Evolutionary conservation across 23 tunicate genomes (phyloP), one percentile per base, ranked within the genome.

Genomic region (Diplosoma virens): DNA sequence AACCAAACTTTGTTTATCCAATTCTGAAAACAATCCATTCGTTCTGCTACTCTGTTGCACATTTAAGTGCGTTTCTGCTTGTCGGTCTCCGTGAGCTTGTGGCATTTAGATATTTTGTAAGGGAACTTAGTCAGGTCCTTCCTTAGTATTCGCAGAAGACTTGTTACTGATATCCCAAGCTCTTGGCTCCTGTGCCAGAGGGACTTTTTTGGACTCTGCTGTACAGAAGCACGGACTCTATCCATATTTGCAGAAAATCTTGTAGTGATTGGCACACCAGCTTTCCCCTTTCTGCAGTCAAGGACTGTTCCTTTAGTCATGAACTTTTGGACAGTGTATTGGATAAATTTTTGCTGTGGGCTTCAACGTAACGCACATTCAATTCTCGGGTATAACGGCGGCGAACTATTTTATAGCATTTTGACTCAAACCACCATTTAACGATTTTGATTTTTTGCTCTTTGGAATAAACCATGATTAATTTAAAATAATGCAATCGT

Each of bases 231-330:
- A 55, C 63, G 24, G 63, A 55, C 63, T 55, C 63, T 55, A 55
- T 20, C 20, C 63, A 55, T 16, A 4, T 55, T 55, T 55, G 6
- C 63, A 55, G 24, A 25, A 11, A 6, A 55, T 61, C 69, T 61
- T 61, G 34, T n/a, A 29, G 35, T 61, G 69, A 61, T n/a, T 61
- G 69, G 35, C 69, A 27, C 69, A 61, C 69, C 35, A 61, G 69
- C 69, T 61, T 61, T 26, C 35, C 69, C 35, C 69, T 61, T 61
- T 29, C 69, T 61, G 69, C 69, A 61, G 69, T 61, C 69, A 61
- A 61, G 21, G 69, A 26, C 35, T 61, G 35, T 29, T 5, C 35
- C 69, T n/a, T 61, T 29, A 61, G 35, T 61, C 69, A 61, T 61
- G n/a, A 61, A 61, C 69, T 61, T 61, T 61, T 27, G 35, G 35